These are phyloP conservation scores for Cryptocephalus moraei DNA, from an alignment of 2,888 invertebrate species.

Conservation along the genomic window DNA sequence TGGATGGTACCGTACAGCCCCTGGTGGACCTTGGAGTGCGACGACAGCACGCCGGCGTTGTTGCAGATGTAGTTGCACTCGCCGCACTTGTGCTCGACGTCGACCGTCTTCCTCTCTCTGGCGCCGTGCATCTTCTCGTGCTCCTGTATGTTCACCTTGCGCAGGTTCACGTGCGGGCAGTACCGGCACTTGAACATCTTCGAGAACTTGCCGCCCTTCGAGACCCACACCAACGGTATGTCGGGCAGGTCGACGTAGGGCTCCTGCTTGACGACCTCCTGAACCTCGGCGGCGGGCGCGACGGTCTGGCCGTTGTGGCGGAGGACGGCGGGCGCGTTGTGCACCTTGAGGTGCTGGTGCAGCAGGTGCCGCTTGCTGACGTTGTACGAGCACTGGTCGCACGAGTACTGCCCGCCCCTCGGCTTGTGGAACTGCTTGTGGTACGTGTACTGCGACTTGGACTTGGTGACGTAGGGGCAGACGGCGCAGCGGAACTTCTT, in stretches of 20 bases:
- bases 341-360: constrained; percentile 74
- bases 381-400: constrained; percentile 72
- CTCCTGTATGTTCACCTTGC: constrained; percentile 68
- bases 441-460: constrained; percentile 76
- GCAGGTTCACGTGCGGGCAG: constrained; percentile 76
- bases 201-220: constrained; percentile 58
- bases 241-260: constrained; percentile 30
- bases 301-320: too few relatives aligned
- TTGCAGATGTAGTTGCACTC: constrained; percentile 74
- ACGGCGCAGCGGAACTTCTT: constrained; percentile 69
- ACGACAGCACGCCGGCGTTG: constrained; percentile 57
- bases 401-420: constrained; percentile 66
- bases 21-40: constrained; percentile 67
- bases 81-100: constrained; percentile 56
- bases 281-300: too few relatives aligned
- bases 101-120: constrained; percentile 34
- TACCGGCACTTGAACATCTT: constrained; percentile 79
- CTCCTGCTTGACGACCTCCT: too few relatives aligned
- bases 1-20: constrained; percentile 61
- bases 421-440: constrained; percentile 79
- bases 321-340: constrained; percentile 43
- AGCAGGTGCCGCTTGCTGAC: constrained; percentile 70
- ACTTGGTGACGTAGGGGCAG: constrained; percentile 78
- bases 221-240: constrained; percentile 67
- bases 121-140: constrained; percentile 72